Evolutionary conservation across 2,888 invertebrate species (phyloP), one percentile per base, ranked within the genome.

Genomic region (Thecophora atra): DNA sequence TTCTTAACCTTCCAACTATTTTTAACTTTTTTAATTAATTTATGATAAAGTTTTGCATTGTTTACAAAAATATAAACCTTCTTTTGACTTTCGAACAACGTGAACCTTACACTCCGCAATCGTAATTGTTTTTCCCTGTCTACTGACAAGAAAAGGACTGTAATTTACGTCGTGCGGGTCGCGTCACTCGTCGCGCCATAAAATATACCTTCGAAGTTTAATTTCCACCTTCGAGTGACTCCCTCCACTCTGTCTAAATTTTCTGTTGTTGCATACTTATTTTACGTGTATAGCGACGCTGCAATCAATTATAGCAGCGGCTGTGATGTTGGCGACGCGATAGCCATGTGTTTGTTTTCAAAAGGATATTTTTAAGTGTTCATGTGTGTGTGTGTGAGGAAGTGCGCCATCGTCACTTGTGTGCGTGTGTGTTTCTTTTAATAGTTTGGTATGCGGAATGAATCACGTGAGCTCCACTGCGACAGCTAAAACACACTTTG

Each of bases 151-250:
- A 37, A 37, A 37, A 37, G 37, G 1, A 37, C 37, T 37, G 47
- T 4, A 47, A 47, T 47, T 47, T 37, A 37, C 37, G 37, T 37
- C 7, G 37, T 37, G 44, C 60, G 11, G 67, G 83, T 79, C 83
- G 82, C 83, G 83, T 80, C 84, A 82, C 80, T 78, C 82, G 83
- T 81, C 83, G 83, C 83, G 83, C 81, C 83, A 81, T 80, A 83
- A 83, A 83, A 83, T 83, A 83, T 82, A 84, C 73, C 71, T 75
- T 76, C 51, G 71, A 52, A 56, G 47, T 71, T 66, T 66, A 71
- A 72, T 68, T 68, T 58, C 56, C 26, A 42, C 52, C 37, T 58
- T 24, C 24, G 42, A 42, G 44, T 37, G 8, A n/a, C 21, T 65
- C 15, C 47, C 51, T 26, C 26, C 21, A n/a, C 17, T 6, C 42